Conservation (phyloP, 2,797 vertebrate species). For the Spondyliosoma cantharus region DNA sequence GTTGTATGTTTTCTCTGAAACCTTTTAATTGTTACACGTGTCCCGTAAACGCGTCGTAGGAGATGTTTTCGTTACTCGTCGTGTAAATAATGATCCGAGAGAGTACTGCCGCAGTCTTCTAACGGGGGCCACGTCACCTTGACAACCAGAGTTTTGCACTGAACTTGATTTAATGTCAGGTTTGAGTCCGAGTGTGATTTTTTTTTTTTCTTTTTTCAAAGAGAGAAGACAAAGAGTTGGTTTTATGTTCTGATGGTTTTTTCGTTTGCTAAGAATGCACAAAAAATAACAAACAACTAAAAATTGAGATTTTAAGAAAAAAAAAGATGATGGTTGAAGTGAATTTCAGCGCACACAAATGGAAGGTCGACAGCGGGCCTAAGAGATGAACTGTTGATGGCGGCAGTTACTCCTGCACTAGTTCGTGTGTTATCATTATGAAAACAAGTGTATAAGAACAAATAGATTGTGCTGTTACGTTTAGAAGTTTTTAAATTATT, state of each 20-base stretch:
- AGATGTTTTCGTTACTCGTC: constrained; percentile 16
- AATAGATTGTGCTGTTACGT: constrained; percentile 29
- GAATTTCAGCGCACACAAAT: constrained; percentile 43
- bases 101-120: constrained; percentile 16
- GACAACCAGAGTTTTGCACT: constrained; percentile 67
- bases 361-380: neutral
- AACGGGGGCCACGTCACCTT: constrained; percentile 33
- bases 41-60: constrained; percentile 3
- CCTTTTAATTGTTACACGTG: constrained; percentile 37
- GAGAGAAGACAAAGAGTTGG: neutral
- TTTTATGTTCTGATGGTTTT: constrained; percentile 25
- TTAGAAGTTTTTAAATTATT: constrained; percentile 58
- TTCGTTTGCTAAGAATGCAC: constrained; percentile 14
- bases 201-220: neutral
- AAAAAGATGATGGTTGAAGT: constrained; percentile 1
- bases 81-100: constrained; percentile 23
- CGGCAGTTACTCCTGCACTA: constrained; percentile 50
- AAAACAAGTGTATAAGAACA: constrained; percentile 40
- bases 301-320: constrained; percentile 8
- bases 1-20: constrained; percentile 1
- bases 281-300: constrained; percentile 20
- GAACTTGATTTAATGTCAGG: constrained; percentile 23
- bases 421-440: constrained; percentile 41
- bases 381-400: constrained; percentile 38
- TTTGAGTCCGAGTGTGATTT: constrained; percentile 13